A percentile compares a stretch with the other conserved stretches of the same genome.
These are phyloP conservation scores for Anastrepha obliqua DNA, from an alignment of 1,140 invertebrate species.

Conservation along the genomic window DNA sequence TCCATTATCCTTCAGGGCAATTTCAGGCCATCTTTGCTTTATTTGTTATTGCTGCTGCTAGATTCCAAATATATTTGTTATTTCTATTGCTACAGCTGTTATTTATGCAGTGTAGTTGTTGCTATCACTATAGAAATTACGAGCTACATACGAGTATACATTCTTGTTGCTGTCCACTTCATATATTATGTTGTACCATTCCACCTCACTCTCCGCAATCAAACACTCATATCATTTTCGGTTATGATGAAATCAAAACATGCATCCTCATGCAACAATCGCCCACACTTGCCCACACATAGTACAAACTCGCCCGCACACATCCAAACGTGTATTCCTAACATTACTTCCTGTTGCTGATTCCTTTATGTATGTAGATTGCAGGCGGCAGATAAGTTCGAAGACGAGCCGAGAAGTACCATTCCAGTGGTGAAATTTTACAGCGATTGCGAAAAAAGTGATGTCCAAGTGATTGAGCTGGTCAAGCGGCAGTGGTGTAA, in stretches of 20 bases:
- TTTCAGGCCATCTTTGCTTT: constrained; percentile 33
- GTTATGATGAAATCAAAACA: constrained; percentile 56
- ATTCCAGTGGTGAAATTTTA: neutral
- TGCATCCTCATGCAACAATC: constrained; percentile 14
- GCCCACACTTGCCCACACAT: neutral
- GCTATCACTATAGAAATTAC: neutral
- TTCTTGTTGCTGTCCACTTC: constrained; percentile 9
- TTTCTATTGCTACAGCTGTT: constrained; percentile 48
- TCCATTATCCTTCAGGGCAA: constrained; percentile 47
- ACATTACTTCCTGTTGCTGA: neutral
- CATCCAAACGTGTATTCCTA: neutral
- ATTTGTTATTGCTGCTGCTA: constrained; percentile 51
- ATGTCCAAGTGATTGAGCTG: constrained; percentile 11
- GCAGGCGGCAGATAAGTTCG: constrained; percentile 21
- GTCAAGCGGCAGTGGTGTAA: neutral
- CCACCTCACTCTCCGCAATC: neutral
- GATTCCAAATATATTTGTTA: constrained; percentile 27
- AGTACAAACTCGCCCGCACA: neutral
- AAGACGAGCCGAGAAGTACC: neutral
- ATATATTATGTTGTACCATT: neutral
- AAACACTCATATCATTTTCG: constrained; percentile 40
- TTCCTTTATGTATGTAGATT: constrained; percentile 23
- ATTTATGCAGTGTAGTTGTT: neutral
- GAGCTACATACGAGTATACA: neutral
- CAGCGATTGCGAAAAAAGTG: neutral